Base-by-base conservation (phyloP, 2,888 invertebrate genomes). In the Melieria crassipennis region DNA sequence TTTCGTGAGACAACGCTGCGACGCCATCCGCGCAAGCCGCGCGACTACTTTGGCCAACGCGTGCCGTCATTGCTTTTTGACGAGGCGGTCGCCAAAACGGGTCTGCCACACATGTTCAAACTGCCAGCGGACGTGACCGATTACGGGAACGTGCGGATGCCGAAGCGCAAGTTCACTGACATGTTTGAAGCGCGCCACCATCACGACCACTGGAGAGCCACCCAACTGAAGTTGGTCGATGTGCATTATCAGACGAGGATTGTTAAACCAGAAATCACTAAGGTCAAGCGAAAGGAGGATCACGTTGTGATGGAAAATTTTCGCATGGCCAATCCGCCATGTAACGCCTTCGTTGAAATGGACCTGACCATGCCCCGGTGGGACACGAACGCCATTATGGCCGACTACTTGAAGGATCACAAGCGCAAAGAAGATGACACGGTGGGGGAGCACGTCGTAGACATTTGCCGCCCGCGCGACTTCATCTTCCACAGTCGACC, bases 161-260 rank as follows among this genome's bases (percentile, higher is more conserved):
- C 79, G 11, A 81, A 83, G 56, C 80, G 81, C 0, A 80, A 81
- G 0, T 86, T 77, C 48, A 80, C 80, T 5, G 74, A 79, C 0
- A 73, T 78, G 4, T 82, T 87, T 7, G 81, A 84, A 56, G 80
- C 81, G 0, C 80, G 87, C 0, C 86, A 86, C 70, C 86, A 86
- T 75, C 86, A 86, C 70, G 84, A 84, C 68, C 86, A 86, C 72
- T 82, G 81, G 80, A 76, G 83, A 48, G 81, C 83, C 1, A 83
- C 82, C 0, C 84, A 87, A 65, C 78, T 78, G 43, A 83, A 83
- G 46, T 57, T 61, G 0, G 79, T 87, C 0, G 74, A 81, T 70
- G 83, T 86, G 1, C 82, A 81, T n/a, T 86, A 87, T 65, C 78
- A 81, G 46, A 75, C 81, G 0, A 79, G 82, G 60, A 76, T 83